Base-by-base conservation (phyloP, 2,113 vertebrate species). In the Siphamia tubifer region DNA sequence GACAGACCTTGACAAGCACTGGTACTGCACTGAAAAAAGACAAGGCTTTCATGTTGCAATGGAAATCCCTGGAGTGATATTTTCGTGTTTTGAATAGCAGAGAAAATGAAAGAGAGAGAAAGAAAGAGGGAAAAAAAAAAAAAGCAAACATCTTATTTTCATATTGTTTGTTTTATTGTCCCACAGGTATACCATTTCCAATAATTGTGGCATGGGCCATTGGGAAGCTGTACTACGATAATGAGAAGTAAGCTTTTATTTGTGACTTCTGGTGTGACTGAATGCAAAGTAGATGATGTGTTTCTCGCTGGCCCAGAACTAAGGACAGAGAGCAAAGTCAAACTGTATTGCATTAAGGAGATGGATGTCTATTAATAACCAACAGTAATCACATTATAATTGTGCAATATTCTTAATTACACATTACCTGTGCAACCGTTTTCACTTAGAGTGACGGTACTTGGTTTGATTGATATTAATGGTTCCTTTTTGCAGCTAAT, bases 191-290 rank as follows among this genome's bases (percentile, higher is more conserved):
- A 17, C 96, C 96, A 0, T 94, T 97, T 39, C 96, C 95, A 11
- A 96, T 98, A 77, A 98, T 97, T 3, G 86, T 96, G 12, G 94
- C 95, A 5, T 98, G 96, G 96, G 95, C 95, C 83, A 88, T 97
- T 1, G 95, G 95, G 60, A 98, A 98, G 82, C 91, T 97, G 6
- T 95, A 98, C 90, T 96, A 98, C 0, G 95, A 98, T 91, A 97
- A 98, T 0, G 96, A 98, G 77, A 96, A 98, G 96, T 97, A 89
- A 96, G 95, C 25, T 20, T n/a, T 16, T 53, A 54, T 28, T 49
- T 38, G 21, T 48, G 39, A 19, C 40, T 49, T 36, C 6, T 43
- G 30, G 24, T 13, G 63, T 27, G 2, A 20, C 31, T 13, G 21
- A 9, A 42, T 5, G 11, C n/a, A 54, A 20, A 58, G 40, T 38